Base-by-base conservation (phyloP, 2,797 vertebrate genomes). In the Crocidura indochinensis region DNA sequence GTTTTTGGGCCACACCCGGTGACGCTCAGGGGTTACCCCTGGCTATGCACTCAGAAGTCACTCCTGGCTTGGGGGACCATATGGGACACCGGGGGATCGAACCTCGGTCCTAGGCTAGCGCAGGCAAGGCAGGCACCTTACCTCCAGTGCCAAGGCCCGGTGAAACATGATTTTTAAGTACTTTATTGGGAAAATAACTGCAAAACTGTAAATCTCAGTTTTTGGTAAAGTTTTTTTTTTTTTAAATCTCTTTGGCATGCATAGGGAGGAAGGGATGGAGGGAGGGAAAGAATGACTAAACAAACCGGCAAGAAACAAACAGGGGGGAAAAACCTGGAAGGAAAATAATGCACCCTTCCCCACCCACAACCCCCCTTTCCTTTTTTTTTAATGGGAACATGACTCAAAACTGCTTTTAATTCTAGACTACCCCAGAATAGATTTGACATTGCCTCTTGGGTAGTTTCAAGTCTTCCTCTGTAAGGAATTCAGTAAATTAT, bases 361-460 rank as follows among this genome's bases (percentile, higher is more conserved):
- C 73, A 68, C 0, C 46, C 62, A 81, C 81, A 86, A 72, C 89
- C 94, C 31, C 87, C 56, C 27, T 46, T 31, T 60, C 89, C 26
- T 47, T 75, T 96, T n/a, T n/a, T 91, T 88, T 62, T 71, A 56
- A 76, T 68, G 60, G 51, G 51, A 92, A 69, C 65, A 94, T 85
- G 65, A 68, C 51, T 81, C 27, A 73, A 93, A 85, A 64, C 11
- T 64, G 44, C 29, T 79, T 93, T 95, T 74, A 81, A 73, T 89
- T 93, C 69, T 79, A 90, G 67, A 86, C 90, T 90, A 95, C 91
- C 92, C 95, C 82, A 90, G 83, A 94, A 86, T 74, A 91, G 53
- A 72, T 78, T 56, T 9, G 26, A 93, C 44, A 93, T 9, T 91
- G 87, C 49, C 91, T 86, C 71, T 90, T 73, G 83, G 86, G 94